phyloP scores from a whole-genome alignment of 2,113 vertebrate genomes.

The Nibea albiflora region DNA sequence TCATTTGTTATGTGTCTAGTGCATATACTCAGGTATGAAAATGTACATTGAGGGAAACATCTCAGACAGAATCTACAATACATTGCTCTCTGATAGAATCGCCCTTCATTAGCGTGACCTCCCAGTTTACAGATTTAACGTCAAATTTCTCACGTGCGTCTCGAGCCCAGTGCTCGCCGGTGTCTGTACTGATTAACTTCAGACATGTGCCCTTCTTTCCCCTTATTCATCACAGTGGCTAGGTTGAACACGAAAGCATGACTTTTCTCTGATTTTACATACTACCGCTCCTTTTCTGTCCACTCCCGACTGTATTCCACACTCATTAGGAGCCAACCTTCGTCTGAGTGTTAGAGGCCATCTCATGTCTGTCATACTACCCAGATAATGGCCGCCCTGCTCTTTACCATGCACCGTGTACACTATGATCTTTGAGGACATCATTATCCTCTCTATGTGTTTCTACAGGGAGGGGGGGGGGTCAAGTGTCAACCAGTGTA shows the following conservation, averaged over 20 bases:
- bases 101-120: constrained; percentile 36
- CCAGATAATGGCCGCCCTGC: constrained; percentile 66
- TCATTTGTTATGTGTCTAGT: constrained; percentile 14
- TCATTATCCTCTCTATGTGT: constrained; percentile 61
- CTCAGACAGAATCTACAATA: constrained; percentile 5
- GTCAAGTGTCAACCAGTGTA: constrained; percentile 19
- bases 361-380: constrained; percentile 56
- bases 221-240: constrained; percentile 21
- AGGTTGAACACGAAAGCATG: constrained; percentile 31
- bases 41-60: constrained; percentile 3
- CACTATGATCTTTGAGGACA: constrained; percentile 71
- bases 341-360: constrained; percentile 55
- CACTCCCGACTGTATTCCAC: constrained; percentile 6
- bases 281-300: constrained; percentile 13
- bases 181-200: constrained; percentile 41
- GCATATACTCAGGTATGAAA: neutral
- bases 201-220: constrained; percentile 39
- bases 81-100: constrained; percentile 8
- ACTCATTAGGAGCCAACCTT: constrained; percentile 69
- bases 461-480: constrained; percentile 8
- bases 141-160: constrained; percentile 6
- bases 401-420: constrained; percentile 66
- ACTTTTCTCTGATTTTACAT: constrained; percentile 51
- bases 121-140: constrained; percentile 44
- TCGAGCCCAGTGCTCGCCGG: constrained; percentile 6